Conservation (phyloP, 2,113 vertebrate genomes). For the Leucoraja erinaceus region DNA sequence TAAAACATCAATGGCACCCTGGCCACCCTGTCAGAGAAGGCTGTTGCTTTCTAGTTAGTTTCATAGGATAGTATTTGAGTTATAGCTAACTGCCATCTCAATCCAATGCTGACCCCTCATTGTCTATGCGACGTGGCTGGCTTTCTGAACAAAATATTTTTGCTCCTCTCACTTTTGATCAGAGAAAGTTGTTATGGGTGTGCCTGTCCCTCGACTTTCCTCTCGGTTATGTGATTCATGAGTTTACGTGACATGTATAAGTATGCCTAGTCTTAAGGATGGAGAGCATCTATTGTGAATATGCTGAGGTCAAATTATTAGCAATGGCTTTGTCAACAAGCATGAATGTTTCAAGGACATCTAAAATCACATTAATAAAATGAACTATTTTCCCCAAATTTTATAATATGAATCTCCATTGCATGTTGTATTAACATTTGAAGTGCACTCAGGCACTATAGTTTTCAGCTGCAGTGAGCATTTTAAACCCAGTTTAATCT, state of each 20-base stretch:
- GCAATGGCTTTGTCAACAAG: not conserved
- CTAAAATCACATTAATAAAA: not conserved
- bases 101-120: not conserved
- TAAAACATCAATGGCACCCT: not conserved
- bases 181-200: not conserved
- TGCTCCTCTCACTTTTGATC: not conserved
- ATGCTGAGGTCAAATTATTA: not conserved
- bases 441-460: not conserved
- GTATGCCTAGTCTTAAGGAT: not conserved
- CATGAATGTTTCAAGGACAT: not conserved
- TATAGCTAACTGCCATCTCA: not conserved
- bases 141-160: not conserved
- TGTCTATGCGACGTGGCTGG: not conserved
- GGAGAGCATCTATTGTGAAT: not conserved
- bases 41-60: not conserved
- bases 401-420: not conserved
- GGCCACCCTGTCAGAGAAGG: not conserved
- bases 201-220: not conserved
- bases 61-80: not conserved
- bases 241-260: not conserved
- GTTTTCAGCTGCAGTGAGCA: not conserved
- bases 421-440: not conserved
- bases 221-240: not conserved
- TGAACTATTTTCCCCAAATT: not conserved
- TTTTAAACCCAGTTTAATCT: not conserved